Evolutionary conservation across 2,888 invertebrate genomes (phyloP).

Genomic region (Perizoma flavofasciatum): DNA sequence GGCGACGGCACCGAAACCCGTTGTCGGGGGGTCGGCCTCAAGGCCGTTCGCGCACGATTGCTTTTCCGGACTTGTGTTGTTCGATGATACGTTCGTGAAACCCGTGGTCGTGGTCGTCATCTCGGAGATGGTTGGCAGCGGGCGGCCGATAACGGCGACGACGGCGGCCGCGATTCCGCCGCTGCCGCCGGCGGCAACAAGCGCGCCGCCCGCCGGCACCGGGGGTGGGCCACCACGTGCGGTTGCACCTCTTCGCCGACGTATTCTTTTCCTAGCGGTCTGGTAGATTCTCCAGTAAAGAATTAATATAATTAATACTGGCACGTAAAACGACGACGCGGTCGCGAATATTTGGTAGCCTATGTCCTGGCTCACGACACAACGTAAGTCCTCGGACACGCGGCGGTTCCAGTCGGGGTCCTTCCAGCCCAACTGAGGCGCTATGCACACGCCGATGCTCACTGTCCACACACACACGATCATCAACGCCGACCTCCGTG

Average conservation of each 20-base stretch:
- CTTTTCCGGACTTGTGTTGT: conserved; percentile 90
- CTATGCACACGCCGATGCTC: conserved; percentile 92
- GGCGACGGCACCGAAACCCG: conserved; percentile 81
- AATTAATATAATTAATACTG: conserved; percentile 93
- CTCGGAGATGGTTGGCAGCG: conserved; percentile 89
- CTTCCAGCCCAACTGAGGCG: conserved; percentile 94
- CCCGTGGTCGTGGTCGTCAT: conserved; percentile 88
- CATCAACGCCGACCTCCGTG: conserved; percentile 90
- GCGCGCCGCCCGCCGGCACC: conserved; percentile 82
- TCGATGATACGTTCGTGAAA: conserved; percentile 88
- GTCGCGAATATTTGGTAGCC: conserved; percentile 95
- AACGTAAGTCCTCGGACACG: conserved; percentile 86
- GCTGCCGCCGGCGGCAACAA: conserved; percentile 88
- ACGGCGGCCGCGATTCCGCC: conserved; percentile 90
- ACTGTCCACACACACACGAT: conserved; percentile 93
- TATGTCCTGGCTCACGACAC: conserved; percentile 93
- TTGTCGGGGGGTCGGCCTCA: conserved; percentile 85
- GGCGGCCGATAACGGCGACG: conserved; percentile 87
- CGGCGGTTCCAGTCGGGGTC: conserved; percentile 83
- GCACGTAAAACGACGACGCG: conserved; percentile 95
- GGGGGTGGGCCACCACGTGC: conserved; percentile 78
- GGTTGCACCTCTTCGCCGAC: conserved; percentile 86
- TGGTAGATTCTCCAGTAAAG: conserved; percentile 96
- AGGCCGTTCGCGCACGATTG: conserved; percentile 88
- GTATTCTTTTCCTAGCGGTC: conserved; percentile 93